These are phyloP conservation scores for Idaea dimidiata DNA, from an alignment of 2,888 invertebrate genomes.

Conservation along the genomic window DNA sequence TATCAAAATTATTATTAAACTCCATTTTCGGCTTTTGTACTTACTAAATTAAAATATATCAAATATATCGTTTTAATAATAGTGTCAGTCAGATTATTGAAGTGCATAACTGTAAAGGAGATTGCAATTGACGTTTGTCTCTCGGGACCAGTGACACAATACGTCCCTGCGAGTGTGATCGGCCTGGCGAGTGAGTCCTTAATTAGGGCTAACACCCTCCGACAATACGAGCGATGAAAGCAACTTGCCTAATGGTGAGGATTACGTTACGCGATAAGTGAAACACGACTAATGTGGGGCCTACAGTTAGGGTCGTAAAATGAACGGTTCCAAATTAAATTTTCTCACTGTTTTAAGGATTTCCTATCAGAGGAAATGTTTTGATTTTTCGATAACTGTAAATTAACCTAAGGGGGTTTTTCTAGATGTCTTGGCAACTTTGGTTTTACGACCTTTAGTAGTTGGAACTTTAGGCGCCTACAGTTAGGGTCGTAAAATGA, in stretches of 20 bases:
- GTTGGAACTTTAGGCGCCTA: too few relatives aligned
- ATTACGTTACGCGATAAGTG: slow-evolving; percentile 68
- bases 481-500: slow-evolving; percentile 7
- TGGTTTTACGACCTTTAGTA: too few relatives aligned
- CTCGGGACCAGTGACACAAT: slow-evolving; percentile 33
- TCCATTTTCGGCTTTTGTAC: too few relatives aligned
- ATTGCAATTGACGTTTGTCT: slow-evolving; percentile 57
- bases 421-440: too few relatives aligned
- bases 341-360: not conserved
- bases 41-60: too few relatives aligned
- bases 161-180: slow-evolving; percentile 38
- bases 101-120: not conserved
- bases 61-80: not conserved
- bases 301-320: slow-evolving; percentile 10
- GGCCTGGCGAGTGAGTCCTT: slow-evolving; percentile 51
- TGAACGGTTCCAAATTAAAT: not conserved
- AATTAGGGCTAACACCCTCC: slow-evolving; percentile 72
- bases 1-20: too few relatives aligned
- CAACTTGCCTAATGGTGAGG: slow-evolving; percentile 66
- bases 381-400: too few relatives aligned
- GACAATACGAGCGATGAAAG: slow-evolving; percentile 60
- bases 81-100: not conserved
- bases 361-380: not conserved
- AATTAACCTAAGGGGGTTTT: too few relatives aligned
- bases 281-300: slow-evolving; percentile 59